Evolutionary conservation across 2,888 invertebrate genomes (phyloP).

Genomic region (Macaria notata): DNA sequence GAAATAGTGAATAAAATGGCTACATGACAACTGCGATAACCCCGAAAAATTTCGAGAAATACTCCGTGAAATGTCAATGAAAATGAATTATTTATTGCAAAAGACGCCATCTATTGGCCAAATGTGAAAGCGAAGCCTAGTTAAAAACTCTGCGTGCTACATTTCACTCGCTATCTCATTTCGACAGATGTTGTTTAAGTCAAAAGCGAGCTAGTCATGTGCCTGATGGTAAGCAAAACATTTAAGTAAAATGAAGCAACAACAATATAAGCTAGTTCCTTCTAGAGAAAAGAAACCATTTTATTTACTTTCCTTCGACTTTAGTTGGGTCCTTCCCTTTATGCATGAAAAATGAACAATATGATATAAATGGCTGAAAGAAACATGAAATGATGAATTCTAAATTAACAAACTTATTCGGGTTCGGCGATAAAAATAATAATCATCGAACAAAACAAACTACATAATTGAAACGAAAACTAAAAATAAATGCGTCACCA

Average conservation of each 20-base stretch:
- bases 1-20: slow-evolving; percentile 6
- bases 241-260: slow-evolving; percentile 6
- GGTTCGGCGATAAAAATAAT: slow-evolving; percentile 8
- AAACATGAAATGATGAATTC: background rate
- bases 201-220: too few species aligned
- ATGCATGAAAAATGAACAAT: slow-evolving; percentile 9
- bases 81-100: too few species aligned
- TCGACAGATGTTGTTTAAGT: too few species aligned
- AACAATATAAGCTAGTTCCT: slow-evolving; percentile 2
- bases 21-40: background rate
- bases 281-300: slow-evolving; percentile 2
- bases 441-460: background rate
- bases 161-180: too few species aligned
- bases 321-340: slow-evolving; percentile 22
- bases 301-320: background rate
- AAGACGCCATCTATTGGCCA: too few species aligned
- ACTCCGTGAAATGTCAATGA: background rate
- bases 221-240: too few species aligned
- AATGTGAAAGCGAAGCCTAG: too few species aligned
- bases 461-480: slow-evolving; percentile 3
- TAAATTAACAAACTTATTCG: slow-evolving; percentile 3
- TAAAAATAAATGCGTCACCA: slow-evolving; percentile 11
- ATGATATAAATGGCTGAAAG: slow-evolving; percentile 1
- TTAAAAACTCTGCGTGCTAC: too few species aligned
- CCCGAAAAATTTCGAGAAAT: background rate